A percentile compares a stretch with the other conserved stretches of the same genome.
Conservation (phyloP, 2,888 invertebrate species). For the Onchidella celtica region DNA sequence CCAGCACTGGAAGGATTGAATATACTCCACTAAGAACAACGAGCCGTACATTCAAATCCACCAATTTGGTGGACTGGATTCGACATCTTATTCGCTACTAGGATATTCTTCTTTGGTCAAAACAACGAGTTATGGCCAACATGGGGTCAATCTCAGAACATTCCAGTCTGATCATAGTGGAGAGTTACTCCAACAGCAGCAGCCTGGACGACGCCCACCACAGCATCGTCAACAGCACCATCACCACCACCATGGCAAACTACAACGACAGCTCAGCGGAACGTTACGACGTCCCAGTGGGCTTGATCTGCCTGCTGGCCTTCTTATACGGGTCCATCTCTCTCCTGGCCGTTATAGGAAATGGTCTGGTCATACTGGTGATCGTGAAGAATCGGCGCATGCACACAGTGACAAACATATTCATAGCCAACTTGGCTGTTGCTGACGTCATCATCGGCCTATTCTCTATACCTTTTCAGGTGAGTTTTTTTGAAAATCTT, state of each 20-base stretch:
- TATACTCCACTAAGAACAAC: too few relatives aligned
- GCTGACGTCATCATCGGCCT: slow-evolving; percentile 93
- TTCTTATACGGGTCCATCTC: slow-evolving; percentile 91
- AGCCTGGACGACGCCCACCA: neutral
- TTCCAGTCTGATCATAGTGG: slow-evolving; percentile 1
- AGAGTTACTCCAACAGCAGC: slow-evolving; percentile 6
- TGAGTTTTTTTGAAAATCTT: too few relatives aligned
- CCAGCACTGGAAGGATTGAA: too few relatives aligned
- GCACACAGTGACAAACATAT: slow-evolving; percentile 91
- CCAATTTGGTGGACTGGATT: too few relatives aligned
- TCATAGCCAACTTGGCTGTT: slow-evolving; percentile 91
- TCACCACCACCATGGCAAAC: neutral
- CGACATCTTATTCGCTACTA: too few relatives aligned
- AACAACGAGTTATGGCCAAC: neutral
- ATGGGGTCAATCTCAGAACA: neutral
- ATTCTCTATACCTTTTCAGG: slow-evolving; percentile 92
- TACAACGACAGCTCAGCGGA: slow-evolving; percentile 61
- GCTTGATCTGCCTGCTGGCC: slow-evolving; percentile 87
- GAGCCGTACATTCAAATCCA: too few relatives aligned
- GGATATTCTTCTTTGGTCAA: neutral
- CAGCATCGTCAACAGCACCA: neutral
- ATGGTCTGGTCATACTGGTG: slow-evolving; percentile 92
- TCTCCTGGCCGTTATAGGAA: slow-evolving; percentile 89
- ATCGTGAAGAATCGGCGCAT: slow-evolving; percentile 88
- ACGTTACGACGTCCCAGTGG: slow-evolving; percentile 88